Evolutionary conservation across 2,888 invertebrate species (phyloP).

Genomic region (Zhengitettix transpicula): DNA sequence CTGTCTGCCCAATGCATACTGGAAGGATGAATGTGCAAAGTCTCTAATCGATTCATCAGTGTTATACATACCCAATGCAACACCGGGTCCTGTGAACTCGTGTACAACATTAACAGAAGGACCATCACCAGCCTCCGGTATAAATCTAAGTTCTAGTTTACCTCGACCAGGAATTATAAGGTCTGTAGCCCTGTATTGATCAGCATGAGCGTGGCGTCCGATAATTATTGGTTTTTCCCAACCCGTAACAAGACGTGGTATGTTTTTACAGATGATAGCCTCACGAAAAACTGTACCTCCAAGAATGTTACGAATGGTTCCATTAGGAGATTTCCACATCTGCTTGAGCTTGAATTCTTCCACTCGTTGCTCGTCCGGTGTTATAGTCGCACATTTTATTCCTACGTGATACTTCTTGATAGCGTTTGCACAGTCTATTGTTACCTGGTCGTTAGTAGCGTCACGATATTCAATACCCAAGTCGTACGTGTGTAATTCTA

Average conservation of each 20-base stretch:
- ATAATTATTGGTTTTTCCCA: constrained; percentile 97
- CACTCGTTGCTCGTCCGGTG: constrained; percentile 92
- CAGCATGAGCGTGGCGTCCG: constrained; percentile 95
- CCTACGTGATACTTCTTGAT: constrained; percentile 95
- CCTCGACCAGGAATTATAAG: constrained; percentile 87
- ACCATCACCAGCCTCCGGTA: constrained; percentile 39
- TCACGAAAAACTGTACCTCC: constrained; percentile 74
- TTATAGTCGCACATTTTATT: constrained; percentile 97
- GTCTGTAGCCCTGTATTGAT: constrained; percentile 95
- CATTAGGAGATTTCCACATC: constrained; percentile 86
- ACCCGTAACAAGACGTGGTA: constrained; percentile 84
- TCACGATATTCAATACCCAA: constrained; percentile 91
- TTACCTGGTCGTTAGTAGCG: constrained; percentile 86
- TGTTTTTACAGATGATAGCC: constrained; percentile 79
- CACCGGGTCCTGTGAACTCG: constrained; percentile 67
- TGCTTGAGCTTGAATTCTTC: constrained; percentile 75
- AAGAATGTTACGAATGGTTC: constrained; percentile 73
- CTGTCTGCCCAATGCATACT: constrained; percentile 68
- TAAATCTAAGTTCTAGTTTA: constrained; percentile 69
- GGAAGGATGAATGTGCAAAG: constrained; percentile 90
- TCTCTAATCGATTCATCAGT: constrained; percentile 85
- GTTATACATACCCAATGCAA: constrained; percentile 91
- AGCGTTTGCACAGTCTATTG: constrained; percentile 91
- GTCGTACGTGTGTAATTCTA: constrained; percentile 86
- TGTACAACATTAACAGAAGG: constrained; percentile 54